Evolutionary conservation across 1,140 invertebrate genomes (phyloP).

Genomic region (Drosophila micromelanica): DNA sequence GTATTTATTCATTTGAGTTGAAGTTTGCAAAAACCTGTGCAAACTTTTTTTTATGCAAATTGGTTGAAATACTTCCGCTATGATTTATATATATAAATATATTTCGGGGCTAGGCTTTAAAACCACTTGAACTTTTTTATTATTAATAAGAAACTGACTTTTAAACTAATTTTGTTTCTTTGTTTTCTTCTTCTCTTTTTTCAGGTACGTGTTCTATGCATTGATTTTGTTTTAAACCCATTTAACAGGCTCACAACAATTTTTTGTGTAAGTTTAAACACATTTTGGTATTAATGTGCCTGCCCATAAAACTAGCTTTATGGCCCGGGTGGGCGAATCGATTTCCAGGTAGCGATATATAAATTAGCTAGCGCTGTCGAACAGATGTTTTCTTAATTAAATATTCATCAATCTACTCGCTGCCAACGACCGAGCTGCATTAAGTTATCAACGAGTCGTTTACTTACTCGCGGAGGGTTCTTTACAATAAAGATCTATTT

Average conservation of each 20-base stretch:
- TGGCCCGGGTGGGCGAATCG: slow-evolving; percentile 21
- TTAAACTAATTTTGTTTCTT: slow-evolving; percentile 9
- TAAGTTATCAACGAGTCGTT: slow-evolving; percentile 33
- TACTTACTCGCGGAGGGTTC: slow-evolving; percentile 5
- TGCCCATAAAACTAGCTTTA: slow-evolving; percentile 29
- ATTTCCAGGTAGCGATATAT: slow-evolving; percentile 43
- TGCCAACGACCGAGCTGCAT: slow-evolving; percentile 17
- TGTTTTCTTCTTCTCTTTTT: slow-evolving; percentile 19
- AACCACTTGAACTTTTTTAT: not conserved
- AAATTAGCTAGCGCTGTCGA: slow-evolving; percentile 22
- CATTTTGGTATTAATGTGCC: slow-evolving; percentile 31
- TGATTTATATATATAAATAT: not conserved
- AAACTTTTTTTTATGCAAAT: slow-evolving; percentile 9
- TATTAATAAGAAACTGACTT: not conserved
- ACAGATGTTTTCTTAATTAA: slow-evolving; percentile 36
- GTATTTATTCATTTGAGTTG: slow-evolving; percentile 19
- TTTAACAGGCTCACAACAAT: slow-evolving; percentile 10
- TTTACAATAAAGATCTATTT: slow-evolving; percentile 5
- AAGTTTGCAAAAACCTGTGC: not conserved
- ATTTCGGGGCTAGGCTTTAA: slow-evolving; percentile 8
- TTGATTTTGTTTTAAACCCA: slow-evolving; percentile 26
- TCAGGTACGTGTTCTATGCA: slow-evolving; percentile 41
- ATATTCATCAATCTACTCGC: slow-evolving; percentile 39
- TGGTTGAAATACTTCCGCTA: slow-evolving; percentile 15
- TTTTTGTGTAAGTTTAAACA: slow-evolving; percentile 42